These are phyloP conservation scores for Percopsis omiscomaycus DNA, from an alignment of 2,797 vertebrate species.

Conservation along the genomic window DNA sequence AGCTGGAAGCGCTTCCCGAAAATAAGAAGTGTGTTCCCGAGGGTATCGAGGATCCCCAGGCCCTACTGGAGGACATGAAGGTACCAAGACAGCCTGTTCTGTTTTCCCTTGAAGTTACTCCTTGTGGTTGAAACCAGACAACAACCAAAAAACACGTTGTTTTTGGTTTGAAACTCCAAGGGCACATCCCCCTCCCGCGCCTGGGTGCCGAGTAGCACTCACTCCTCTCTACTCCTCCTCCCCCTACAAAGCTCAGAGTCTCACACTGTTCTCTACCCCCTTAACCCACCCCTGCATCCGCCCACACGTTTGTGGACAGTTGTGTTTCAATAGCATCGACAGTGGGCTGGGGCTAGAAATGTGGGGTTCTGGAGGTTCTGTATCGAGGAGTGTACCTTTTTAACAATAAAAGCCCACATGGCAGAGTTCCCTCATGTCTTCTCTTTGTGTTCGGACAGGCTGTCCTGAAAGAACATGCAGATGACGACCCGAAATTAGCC, in stretches of 20 bases:
- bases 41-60: conserved; percentile 89
- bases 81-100: conserved; percentile 62
- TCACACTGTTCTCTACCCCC: too few relatives aligned
- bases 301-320: too few relatives aligned
- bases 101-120: background rate
- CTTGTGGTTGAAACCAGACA: background rate
- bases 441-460: conserved; percentile 69
- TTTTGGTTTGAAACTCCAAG: too few relatives aligned
- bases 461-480: conserved; percentile 90
- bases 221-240: too few relatives aligned
- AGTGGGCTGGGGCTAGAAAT: too few relatives aligned
- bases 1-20: conserved; percentile 92
- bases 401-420: background rate
- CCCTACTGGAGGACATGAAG: conserved; percentile 93
- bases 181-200: too few relatives aligned
- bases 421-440: background rate
- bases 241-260: too few relatives aligned
- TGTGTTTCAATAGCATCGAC: too few relatives aligned
- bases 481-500: conserved; percentile 89
- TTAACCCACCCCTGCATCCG: too few relatives aligned
- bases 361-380: too few relatives aligned
- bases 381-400: too few relatives aligned
- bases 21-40: conserved; percentile 92
- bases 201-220: too few relatives aligned
- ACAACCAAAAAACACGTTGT: background rate